Base-by-base conservation (phyloP, 1,140 invertebrate genomes). In the Sipha flava region DNA sequence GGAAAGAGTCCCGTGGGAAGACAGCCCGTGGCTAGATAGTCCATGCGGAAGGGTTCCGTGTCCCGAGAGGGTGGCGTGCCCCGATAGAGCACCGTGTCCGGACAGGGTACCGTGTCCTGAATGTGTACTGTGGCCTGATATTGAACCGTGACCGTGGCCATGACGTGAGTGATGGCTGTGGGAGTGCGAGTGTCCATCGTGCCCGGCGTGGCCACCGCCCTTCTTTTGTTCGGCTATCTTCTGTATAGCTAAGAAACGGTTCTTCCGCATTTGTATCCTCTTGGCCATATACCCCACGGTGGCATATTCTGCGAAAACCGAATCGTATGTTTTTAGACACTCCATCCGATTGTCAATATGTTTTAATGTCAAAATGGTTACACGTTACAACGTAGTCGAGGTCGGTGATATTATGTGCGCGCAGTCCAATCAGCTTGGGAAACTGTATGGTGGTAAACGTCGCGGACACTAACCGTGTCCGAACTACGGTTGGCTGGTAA, bases 211-310 rank as follows among this genome's bases (percentile, higher is more conserved):
- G 37, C 64, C 77, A 4, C 68, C 81, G 80, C 91, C 89, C 86
- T 95, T 94, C 87, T 95, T 95, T 86, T 95, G 92, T 83, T 94
- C 93, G 81, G 93, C 92, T 86, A 96, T 92, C 87, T 96, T 96
- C 85, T 95, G 93, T 81, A 94, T 91, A 75, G 92, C 91, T 84
- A 92, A 88, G 85, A 94, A 94, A 82, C 94, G 89, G 87, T 94
- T 95, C 87, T 95, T 96, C 83, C 94, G 88, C 94, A 96, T 96
- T 86, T 95, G 93, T 86, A 97, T 96, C 86, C 95, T 89, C 88
- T 96, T 97, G 81, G 94, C 94, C 92, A 96, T 95, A 87, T 97
- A 96, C 82, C 95, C 95, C 81, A 97, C 95, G 72, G 94, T 95
- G 79, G 95, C 95, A 85, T 96, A 96, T 88, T 96, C 95, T 95